Conservation (phyloP, 1,140 invertebrate species). For the Onthophagus taurus region DNA sequence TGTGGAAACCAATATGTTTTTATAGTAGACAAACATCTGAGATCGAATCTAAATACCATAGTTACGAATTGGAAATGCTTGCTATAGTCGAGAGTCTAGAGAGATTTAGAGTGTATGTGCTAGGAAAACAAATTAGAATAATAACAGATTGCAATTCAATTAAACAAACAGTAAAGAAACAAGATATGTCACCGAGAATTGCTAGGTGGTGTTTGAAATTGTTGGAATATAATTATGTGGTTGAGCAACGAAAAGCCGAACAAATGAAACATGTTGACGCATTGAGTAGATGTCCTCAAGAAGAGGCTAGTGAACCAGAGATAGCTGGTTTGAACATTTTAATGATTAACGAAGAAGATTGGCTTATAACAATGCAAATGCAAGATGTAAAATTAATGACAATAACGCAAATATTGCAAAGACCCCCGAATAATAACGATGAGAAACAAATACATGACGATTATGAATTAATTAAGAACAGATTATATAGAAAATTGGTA, state of each 20-base stretch:
- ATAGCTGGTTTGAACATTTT: background rate
- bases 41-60: no score
- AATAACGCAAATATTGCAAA: background rate
- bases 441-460: slow-evolving; percentile 2
- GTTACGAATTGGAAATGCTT: no score
- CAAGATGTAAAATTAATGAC: slow-evolving; percentile 3
- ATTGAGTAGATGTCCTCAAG: slow-evolving; percentile 21
- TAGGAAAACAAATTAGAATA: no score
- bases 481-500: slow-evolving; percentile 7
- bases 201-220: slow-evolving; percentile 23
- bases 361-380: slow-evolving; percentile 10
- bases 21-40: no score
- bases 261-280: slow-evolving; percentile 23
- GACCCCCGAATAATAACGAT: background rate
- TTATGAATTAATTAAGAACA: background rate
- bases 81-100: no score
- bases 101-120: no score
- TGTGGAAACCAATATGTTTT: no score
- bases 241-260: slow-evolving; percentile 23
- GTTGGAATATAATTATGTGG: slow-evolving; percentile 25
- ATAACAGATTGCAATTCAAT: slow-evolving; percentile 10
- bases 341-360: slow-evolving; percentile 11
- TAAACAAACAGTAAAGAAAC: slow-evolving; percentile 30
- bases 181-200: slow-evolving; percentile 25
- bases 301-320: slow-evolving; percentile 12